Percentiles rank a stretch among this genome's conserved stretches.
These are phyloP conservation scores for Rotaria magnacalcarata DNA, from an alignment of 2,888 invertebrate species.

Conservation along the genomic window DNA sequence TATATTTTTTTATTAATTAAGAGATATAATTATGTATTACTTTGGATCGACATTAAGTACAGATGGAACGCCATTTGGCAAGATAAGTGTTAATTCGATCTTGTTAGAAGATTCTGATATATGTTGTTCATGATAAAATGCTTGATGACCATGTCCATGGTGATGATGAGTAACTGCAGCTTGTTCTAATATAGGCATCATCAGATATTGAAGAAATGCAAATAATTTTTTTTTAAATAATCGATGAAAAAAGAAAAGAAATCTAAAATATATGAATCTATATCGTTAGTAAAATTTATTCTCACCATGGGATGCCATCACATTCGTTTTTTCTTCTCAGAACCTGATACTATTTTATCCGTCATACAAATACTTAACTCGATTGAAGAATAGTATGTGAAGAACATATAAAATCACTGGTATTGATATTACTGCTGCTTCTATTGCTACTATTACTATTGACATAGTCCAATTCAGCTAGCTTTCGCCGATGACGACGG, in stretches of 20 bases:
- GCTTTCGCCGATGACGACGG: not conserved
- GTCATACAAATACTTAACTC: not conserved
- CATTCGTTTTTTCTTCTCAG: not conserved
- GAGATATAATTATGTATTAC: not conserved
- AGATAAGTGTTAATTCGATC: constrained; percentile 20
- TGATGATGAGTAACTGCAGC: not conserved
- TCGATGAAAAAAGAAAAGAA: not conserved
- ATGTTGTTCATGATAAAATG: not conserved
- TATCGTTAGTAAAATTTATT: not conserved
- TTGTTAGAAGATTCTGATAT: not conserved
- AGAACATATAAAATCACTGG: not conserved
- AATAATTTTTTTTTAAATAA: not conserved
- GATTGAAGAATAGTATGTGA: not conserved
- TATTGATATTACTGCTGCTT: not conserved
- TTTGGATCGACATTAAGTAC: not conserved
- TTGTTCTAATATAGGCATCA: not conserved
- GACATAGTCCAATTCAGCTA: not conserved
- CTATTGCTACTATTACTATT: not conserved
- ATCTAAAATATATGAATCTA: not conserved
- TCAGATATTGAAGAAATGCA: not conserved
- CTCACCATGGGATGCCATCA: not conserved
- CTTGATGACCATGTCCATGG: constrained; percentile 1
- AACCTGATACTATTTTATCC: not conserved
- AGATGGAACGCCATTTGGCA: constrained; percentile 29
- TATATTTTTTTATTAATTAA: not conserved